phyloP scores from a whole-genome alignment of 2,888 invertebrate genomes.

The Macrosiphum euphorbiae region DNA sequence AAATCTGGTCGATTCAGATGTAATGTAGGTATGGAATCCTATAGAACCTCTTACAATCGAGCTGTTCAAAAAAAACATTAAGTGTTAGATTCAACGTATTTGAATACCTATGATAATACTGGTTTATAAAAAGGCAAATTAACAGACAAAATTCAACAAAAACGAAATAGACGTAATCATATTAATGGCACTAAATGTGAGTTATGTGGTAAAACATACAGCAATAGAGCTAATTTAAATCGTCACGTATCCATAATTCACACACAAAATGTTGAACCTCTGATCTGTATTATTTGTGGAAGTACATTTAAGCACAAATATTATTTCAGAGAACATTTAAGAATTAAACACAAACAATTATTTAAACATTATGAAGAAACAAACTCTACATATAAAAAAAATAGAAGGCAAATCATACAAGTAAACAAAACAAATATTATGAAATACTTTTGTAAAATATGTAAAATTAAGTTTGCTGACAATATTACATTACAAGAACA shows the following conservation, averaged over 20 bases:
- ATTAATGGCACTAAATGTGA: not conserved
- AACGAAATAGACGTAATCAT: not conserved
- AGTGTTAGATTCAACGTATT: not conserved
- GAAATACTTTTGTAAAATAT: no score
- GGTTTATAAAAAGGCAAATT: not conserved
- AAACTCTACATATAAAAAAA: no score
- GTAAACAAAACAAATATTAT: no score
- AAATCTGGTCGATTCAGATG: not conserved
- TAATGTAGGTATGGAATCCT: conserved; percentile 23
- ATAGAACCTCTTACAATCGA: conserved; percentile 1
- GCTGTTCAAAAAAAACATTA: conserved; percentile 18
- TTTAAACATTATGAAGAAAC: no score
- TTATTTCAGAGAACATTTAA: conserved; percentile 5
- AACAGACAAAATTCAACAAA: no score
- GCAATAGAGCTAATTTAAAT: conserved; percentile 4
- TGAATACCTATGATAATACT: not conserved
- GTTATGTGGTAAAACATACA: conserved; percentile 18
- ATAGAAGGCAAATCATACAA: no score
- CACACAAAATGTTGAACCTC: not conserved
- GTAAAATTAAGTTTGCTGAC: no score
- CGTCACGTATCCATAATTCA: not conserved
- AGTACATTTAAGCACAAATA: conserved; percentile 25
- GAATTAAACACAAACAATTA: no score
- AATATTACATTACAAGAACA: no score
- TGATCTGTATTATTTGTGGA: not conserved